Conservation (phyloP, 1,140 invertebrate genomes). For the Harpegnathos saltator region DNA sequence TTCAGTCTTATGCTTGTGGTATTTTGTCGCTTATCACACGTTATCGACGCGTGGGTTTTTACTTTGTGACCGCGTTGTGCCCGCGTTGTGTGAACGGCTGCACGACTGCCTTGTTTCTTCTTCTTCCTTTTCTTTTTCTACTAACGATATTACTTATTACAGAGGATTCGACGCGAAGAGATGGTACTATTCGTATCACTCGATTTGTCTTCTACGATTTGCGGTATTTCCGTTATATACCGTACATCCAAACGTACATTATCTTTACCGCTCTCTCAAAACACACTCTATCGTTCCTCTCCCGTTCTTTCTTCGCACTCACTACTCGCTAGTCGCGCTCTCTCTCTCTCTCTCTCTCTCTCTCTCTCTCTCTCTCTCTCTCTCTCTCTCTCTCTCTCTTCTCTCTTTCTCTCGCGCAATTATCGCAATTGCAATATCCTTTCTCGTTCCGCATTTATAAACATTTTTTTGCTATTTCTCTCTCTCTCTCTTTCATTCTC, state of each 20-base stretch:
- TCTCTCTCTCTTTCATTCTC: slow-evolving; percentile 50
- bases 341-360: no score
- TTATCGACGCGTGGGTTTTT: slow-evolving; percentile 61
- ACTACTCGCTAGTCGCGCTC: slow-evolving; percentile 40
- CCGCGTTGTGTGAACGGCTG: slow-evolving; percentile 68
- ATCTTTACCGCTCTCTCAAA: slow-evolving; percentile 40
- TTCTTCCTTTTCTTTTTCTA: slow-evolving; percentile 50
- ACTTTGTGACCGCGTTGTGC: slow-evolving; percentile 77
- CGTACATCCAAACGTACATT: slow-evolving; percentile 49
- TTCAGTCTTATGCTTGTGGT: slow-evolving; percentile 83
- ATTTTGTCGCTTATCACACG: slow-evolving; percentile 75
- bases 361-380: no score
- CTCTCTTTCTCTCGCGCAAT: slow-evolving; percentile 35
- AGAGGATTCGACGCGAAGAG: slow-evolving; percentile 70
- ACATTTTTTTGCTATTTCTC: slow-evolving; percentile 28
- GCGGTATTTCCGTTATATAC: slow-evolving; percentile 51
- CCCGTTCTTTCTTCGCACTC: slow-evolving; percentile 20
- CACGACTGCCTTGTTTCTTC: slow-evolving; percentile 58
- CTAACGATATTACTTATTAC: slow-evolving; percentile 69
- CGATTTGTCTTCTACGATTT: slow-evolving; percentile 65
- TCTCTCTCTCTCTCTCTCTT: no score
- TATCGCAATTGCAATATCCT: slow-evolving; percentile 23
- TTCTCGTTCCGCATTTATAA: slow-evolving; percentile 21
- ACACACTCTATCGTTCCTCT: no score
- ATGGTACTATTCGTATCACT: slow-evolving; percentile 78